Conservation (phyloP, 1,140 invertebrate species). For the Papilio aristodemus region DNA sequence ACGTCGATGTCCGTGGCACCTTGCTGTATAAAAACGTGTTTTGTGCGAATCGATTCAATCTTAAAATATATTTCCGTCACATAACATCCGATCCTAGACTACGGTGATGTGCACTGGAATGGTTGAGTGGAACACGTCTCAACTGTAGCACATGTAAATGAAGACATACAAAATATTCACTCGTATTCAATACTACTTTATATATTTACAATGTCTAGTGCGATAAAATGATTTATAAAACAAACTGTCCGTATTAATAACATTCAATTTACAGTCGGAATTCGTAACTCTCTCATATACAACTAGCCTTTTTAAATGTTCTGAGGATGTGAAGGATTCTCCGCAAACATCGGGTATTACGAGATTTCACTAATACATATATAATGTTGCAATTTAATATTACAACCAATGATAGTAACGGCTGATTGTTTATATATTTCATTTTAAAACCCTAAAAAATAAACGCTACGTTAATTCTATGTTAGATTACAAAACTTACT, state of each 20-base stretch:
- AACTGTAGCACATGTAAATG: conserved; percentile 44
- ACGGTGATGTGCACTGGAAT: conserved; percentile 58
- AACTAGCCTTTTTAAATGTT: conserved; percentile 53
- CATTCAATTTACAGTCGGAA: conserved; percentile 44
- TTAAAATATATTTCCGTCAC: conserved; percentile 38
- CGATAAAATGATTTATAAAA: conserved; percentile 32
- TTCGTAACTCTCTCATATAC: conserved; percentile 38
- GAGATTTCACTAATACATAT: conserved; percentile 51
- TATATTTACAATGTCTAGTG: conserved; percentile 55
- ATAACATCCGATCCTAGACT: conserved; percentile 28
- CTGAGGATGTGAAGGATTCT: conserved; percentile 54
- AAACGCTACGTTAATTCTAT: conserved; percentile 47
- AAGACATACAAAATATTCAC: conserved; percentile 58
- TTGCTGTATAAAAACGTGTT: conserved; percentile 54
- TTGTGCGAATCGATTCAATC: conserved; percentile 57
- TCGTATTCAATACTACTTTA: conserved; percentile 53
- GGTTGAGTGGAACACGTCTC: conserved; percentile 51
- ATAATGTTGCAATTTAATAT: conserved; percentile 34
- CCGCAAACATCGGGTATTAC: conserved; percentile 51
- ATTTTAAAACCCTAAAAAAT: conserved; percentile 10
- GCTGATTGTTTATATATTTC: conserved; percentile 31
- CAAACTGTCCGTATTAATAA: conserved; percentile 33
- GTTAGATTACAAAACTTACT: conserved; percentile 71
- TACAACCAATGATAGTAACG: conserved; percentile 43
- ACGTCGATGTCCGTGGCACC: conserved; percentile 61